Evolutionary conservation across 2,888 invertebrate species (phyloP), one percentile per base, ranked within the genome.

Genomic region (Argynnis bischoffii): DNA sequence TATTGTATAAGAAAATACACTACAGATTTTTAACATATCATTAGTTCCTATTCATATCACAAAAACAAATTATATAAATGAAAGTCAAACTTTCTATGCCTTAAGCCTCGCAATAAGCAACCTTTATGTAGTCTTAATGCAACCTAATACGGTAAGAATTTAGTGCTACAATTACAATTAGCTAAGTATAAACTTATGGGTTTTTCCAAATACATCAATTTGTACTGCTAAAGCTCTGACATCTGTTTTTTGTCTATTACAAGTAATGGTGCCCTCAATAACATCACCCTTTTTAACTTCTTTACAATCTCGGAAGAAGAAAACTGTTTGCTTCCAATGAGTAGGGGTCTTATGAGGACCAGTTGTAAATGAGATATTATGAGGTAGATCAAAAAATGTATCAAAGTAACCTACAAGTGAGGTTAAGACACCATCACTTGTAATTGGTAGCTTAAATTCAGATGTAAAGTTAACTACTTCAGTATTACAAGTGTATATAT

Each of bases 241-340:
- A 87, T 97, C 96, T 75, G 95, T 95, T 72, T 94, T 93, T 78
- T 96, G 95, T 77, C 97, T 94, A 71, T 91, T 94, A 78, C 97
- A 97, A 55, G 93, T 93, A n/a, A 98, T 92, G 73, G 93, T 95
- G 16, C 98, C 97, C 63, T 89, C 81, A 47, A 94, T 81, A 5
- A 90, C 63, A 70, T 94, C 93, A 85, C 96, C 97, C 87, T 94
- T 88, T 73, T 95, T 95, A 0, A 98, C 95, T 59, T 93, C 84
- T 57, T 96, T 93, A 47, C 96, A 95, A 74, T 96, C 94, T 72
- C 95, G 95, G 15, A 99, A 92, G 79, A 97, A 96, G 85, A 98
- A 98, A 1, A 98, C 94, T 0, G 98, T 98, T 86, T 99, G 99
- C 82, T 98, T 98, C 99, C 99, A 99, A 92, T 99, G 99, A 0